Conservation (phyloP, 2,113 vertebrate genomes). For the Erythrolamprus reginae region DNA sequence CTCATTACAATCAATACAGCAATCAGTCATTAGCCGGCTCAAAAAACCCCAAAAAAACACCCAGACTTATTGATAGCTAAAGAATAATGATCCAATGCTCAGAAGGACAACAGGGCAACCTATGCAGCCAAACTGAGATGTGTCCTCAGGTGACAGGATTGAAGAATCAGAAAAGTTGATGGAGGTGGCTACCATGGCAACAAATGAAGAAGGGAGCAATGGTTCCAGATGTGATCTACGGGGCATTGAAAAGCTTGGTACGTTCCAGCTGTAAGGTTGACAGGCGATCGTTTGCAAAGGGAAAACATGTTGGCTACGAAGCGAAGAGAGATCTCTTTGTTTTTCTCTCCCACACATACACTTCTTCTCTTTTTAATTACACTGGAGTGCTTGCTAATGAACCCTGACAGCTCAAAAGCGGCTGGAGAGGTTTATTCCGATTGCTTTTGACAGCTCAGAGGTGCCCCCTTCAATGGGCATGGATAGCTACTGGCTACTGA, state of each 20-base stretch:
- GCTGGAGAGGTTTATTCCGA: not conserved
- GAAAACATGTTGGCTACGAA: not conserved
- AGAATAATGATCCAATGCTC: not conserved
- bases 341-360: not conserved
- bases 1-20: not conserved
- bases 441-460: not conserved
- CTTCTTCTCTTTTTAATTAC: not conserved
- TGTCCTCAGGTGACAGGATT: slow-evolving; percentile 1
- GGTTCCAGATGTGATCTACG: not conserved
- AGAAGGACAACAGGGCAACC: not conserved
- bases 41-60: not conserved
- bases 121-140: not conserved
- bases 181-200: not conserved
- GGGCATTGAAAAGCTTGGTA: not conserved
- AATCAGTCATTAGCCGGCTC: not conserved
- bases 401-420: not conserved
- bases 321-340: not conserved
- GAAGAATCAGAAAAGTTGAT: not conserved
- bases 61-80: not conserved
- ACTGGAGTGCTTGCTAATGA: not conserved
- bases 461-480: not conserved
- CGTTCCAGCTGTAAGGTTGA: not conserved
- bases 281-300: not conserved
- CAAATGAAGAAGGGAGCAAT: not conserved
- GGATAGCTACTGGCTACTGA: not conserved